These are phyloP conservation scores for Elysia crispata DNA, from an alignment of 2,888 invertebrate species.

Conservation along the genomic window DNA sequence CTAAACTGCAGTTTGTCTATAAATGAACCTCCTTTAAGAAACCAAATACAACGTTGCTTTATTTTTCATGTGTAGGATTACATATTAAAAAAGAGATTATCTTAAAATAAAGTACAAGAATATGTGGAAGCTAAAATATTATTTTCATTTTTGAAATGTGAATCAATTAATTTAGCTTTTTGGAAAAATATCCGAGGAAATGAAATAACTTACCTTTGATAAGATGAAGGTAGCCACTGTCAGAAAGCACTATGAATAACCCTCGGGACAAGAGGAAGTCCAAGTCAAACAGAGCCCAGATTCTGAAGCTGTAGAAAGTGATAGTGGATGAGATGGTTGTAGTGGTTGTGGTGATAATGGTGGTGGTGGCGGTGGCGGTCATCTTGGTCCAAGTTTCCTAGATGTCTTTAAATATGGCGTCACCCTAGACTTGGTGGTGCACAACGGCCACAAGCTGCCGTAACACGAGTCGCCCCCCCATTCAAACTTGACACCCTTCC, in stretches of 20 bases:
- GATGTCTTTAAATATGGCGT: slow-evolving; percentile 40
- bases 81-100: too few relatives aligned
- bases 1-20: too few relatives aligned
- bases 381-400: slow-evolving; percentile 34
- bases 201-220: too few relatives aligned
- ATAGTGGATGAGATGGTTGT: not conserved
- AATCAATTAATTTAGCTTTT: too few relatives aligned
- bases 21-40: too few relatives aligned
- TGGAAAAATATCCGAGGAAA: too few relatives aligned
- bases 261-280: not conserved
- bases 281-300: slow-evolving; percentile 22
- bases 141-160: too few relatives aligned
- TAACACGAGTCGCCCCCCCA: slow-evolving; percentile 14
- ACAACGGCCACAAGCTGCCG: slow-evolving; percentile 16
- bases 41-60: too few relatives aligned
- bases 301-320: not conserved
- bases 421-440: slow-evolving; percentile 37
- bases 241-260: not conserved
- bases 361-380: not conserved
- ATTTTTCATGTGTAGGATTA: too few relatives aligned
- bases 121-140: too few relatives aligned
- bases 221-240: too few relatives aligned
- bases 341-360: slow-evolving; percentile 26
- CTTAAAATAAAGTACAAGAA: too few relatives aligned
- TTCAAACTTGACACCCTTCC: slow-evolving; percentile 47